Conservation (phyloP, 2,113 vertebrate genomes). For the Peromyscus leucopus region DNA sequence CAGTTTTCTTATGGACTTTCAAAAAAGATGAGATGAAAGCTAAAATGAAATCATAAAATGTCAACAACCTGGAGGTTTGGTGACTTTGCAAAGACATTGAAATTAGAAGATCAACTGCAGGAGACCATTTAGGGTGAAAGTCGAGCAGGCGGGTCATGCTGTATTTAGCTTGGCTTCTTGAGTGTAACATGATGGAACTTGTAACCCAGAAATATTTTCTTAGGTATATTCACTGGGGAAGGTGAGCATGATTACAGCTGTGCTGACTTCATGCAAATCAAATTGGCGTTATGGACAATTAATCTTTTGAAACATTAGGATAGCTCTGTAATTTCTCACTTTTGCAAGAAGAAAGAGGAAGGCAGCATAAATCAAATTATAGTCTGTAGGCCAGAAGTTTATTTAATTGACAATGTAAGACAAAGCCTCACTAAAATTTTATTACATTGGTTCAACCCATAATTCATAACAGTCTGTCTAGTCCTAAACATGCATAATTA, state of each 20-base stretch:
- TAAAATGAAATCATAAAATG: slow-evolving; percentile 21
- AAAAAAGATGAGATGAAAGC: slow-evolving; percentile 8
- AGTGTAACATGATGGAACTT: slow-evolving; percentile 73
- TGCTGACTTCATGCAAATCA: slow-evolving; percentile 73
- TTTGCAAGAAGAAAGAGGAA: slow-evolving; percentile 66
- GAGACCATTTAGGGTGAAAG: slow-evolving; percentile 40
- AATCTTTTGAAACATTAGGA: slow-evolving; percentile 80
- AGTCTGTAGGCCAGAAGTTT: slow-evolving; percentile 62
- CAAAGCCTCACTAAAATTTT: slow-evolving; percentile 59
- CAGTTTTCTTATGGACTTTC: slow-evolving; percentile 38
- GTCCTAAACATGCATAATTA: not conserved
- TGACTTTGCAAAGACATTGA: slow-evolving; percentile 67
- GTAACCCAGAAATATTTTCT: slow-evolving; percentile 77
- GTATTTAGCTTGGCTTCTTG: slow-evolving; percentile 77
- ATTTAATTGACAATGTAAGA: slow-evolving; percentile 48
- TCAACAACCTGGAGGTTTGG: slow-evolving; percentile 6
- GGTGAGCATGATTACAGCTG: slow-evolving; percentile 70
- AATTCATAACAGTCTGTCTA: slow-evolving; percentile 39
- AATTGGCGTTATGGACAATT: slow-evolving; percentile 80
- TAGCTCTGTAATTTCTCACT: slow-evolving; percentile 78
- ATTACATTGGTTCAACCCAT: slow-evolving; percentile 57
- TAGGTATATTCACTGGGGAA: slow-evolving; percentile 73
- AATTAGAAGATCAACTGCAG: slow-evolving; percentile 57
- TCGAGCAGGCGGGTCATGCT: slow-evolving; percentile 61
- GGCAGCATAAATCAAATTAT: slow-evolving; percentile 69